Evolutionary conservation across 2,113 vertebrate genomes (phyloP), one percentile per base, ranked within the genome.

Genomic region (Pseudopodoces humilis): DNA sequence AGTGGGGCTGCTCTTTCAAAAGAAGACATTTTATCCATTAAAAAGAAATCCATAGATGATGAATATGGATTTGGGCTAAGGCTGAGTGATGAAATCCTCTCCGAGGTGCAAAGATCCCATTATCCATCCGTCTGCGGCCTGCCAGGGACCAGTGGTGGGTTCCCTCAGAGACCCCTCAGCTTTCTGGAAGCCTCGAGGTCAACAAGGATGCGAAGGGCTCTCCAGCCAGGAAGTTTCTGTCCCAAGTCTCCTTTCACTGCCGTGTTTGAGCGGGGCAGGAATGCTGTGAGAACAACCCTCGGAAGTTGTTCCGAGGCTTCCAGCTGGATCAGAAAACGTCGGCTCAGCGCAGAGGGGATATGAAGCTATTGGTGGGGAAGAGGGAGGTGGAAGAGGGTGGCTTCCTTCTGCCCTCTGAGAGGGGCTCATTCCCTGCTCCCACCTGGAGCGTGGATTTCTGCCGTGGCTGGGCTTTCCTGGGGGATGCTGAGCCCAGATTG

Each of bases 21-120:
- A 86, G 83, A 75, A 95, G 95, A 74, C 74, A 92, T 94, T 97
- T 95, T 90, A 95, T 86, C 92, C 93, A 74, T 96, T 96, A 95
- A 94, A 94, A 95, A 92, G 89, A 95, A 89, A 95, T 96, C 81
- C 58, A 25, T 58, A 59, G 64, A 85, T 94, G 88, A 96, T 95
- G 89, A 92, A 93, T 94, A 86, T 82, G 65, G 30, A 75, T 83
- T 84, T 76, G 53, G 74, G 22, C 90, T 92, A 35, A 82, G 71
- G n/a, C 59, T 72, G 79, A 90, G 79, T 92, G 88, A 90, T 76
- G 83, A 92, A 80, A 90, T 93, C 94, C 89, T 86, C 78, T 94
- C 88, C 5, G 33, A 91, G 64, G 79, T 55, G 82, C 83, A 76
- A 60, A 80, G 86, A 85, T 67, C 82, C 80, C 47, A 65, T 76